phyloP scores from a whole-genome alignment of 2,797 vertebrate species.

The Myotis pilosus region DNA sequence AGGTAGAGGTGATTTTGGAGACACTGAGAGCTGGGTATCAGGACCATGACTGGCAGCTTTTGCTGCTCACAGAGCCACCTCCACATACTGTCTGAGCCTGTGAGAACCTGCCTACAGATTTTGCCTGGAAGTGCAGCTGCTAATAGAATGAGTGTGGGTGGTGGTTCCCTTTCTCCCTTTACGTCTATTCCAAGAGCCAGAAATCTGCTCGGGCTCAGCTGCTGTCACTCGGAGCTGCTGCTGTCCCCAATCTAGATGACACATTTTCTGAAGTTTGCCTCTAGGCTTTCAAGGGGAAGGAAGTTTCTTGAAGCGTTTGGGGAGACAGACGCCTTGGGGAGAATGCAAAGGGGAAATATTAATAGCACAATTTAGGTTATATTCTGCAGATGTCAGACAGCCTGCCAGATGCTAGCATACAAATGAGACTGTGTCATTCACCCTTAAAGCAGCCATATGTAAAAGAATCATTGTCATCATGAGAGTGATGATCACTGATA shows the following conservation, averaged over 20 bases:
- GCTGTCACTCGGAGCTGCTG: constrained; percentile 5
- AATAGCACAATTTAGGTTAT: constrained; percentile 61
- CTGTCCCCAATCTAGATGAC: constrained; percentile 55
- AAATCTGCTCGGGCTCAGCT: constrained; percentile 65
- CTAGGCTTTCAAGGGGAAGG: constrained; percentile 57
- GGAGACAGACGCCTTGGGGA: constrained; percentile 80
- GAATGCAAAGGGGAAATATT: constrained; percentile 69
- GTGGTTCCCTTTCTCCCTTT: constrained; percentile 33
- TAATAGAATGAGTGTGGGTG: constrained; percentile 21
- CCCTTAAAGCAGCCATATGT: constrained; percentile 69
- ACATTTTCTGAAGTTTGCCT: constrained; percentile 69
- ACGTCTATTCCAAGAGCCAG: constrained; percentile 51
- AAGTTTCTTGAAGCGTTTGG: constrained; percentile 63
- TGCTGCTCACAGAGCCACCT: background rate
- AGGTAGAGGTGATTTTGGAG: background rate
- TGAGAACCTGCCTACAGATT: constrained; percentile 23
- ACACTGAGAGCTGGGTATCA: background rate
- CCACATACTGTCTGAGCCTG: background rate
- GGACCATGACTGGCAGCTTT: background rate
- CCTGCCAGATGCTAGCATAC: constrained; percentile 76
- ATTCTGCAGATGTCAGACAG: constrained; percentile 79
- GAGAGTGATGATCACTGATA: constrained; percentile 66
- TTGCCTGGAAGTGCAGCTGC: constrained; percentile 32
- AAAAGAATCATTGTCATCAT: constrained; percentile 74
- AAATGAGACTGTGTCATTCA: constrained; percentile 79